Percentiles rank a stretch among this genome's conserved stretches.
Evolutionary conservation across 1,140 invertebrate species (phyloP).

Genomic region (honey bee (Apis mellifera)): Amel_HAv3.1 CM009944.2:5272001-5272500

Average conservation of each 20-base stretch:
- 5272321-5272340: conserved; percentile 80
- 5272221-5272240: background rate
- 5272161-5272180: conserved; percentile 2
- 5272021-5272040: background rate
- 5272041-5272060: conserved; percentile 13
- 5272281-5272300: conserved; percentile 40
- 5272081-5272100: background rate
- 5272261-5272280: background rate
- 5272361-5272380: conserved; percentile 66
- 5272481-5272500: background rate
- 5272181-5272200: background rate
- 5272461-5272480: no score
- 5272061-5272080: background rate
- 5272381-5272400: conserved; percentile 4
- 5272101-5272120: background rate
- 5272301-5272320: conserved; percentile 69
- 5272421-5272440: conserved; percentile 58
- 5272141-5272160: background rate
- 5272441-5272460: conserved; percentile 1
- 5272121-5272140: no score
- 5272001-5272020: conserved; percentile 24
- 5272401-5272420: conserved; percentile 44
- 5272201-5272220: background rate
- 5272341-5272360: conserved; percentile 79
- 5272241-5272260: background rate